Conservation (phyloP, 2,797 vertebrate genomes). For the Microctenopoma lineatum region DNA sequence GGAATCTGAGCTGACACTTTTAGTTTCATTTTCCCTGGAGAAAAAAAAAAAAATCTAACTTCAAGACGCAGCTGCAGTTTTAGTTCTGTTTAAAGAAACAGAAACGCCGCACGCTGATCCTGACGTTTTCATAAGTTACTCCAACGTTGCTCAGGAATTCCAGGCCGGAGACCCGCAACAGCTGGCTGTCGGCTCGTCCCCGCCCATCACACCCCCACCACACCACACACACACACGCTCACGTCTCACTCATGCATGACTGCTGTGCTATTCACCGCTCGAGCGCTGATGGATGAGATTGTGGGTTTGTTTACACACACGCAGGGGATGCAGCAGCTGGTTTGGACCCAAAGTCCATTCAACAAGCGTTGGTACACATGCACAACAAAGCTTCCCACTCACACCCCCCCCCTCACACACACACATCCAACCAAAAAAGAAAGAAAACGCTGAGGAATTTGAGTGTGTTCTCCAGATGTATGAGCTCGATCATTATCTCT, state of each 20-base stretch:
- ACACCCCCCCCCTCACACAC: no score
- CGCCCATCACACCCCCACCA: conserved; percentile 38
- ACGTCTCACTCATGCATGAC: conserved; percentile 59
- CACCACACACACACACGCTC: conserved; percentile 47
- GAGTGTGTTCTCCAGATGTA: conserved; percentile 65
- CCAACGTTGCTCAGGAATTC: conserved; percentile 60
- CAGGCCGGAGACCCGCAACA: conserved; percentile 62
- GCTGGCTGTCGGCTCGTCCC: conserved; percentile 56
- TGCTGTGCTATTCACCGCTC: conserved; percentile 62
- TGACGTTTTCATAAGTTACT: conserved; percentile 32
- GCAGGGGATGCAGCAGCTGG: conserved; percentile 51
- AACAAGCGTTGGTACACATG: conserved; percentile 33
- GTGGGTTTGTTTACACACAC: conserved; percentile 62
- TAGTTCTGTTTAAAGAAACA: background rate
- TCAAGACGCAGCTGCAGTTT: background rate
- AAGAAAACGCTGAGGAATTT: conserved; percentile 11
- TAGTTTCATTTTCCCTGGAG: conserved; percentile 4
- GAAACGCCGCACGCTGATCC: background rate
- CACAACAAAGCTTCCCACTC: conserved; percentile 40
- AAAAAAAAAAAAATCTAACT: background rate
- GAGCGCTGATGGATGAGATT: conserved; percentile 67
- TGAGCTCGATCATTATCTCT: conserved; percentile 21
- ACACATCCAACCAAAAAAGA: conserved; percentile 23
- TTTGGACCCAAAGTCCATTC: conserved; percentile 53
- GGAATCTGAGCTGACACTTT: conserved; percentile 39